Evolutionary conservation across 2,888 invertebrate genomes (phyloP).

Genomic region (Parnassius smintheus): DNA sequence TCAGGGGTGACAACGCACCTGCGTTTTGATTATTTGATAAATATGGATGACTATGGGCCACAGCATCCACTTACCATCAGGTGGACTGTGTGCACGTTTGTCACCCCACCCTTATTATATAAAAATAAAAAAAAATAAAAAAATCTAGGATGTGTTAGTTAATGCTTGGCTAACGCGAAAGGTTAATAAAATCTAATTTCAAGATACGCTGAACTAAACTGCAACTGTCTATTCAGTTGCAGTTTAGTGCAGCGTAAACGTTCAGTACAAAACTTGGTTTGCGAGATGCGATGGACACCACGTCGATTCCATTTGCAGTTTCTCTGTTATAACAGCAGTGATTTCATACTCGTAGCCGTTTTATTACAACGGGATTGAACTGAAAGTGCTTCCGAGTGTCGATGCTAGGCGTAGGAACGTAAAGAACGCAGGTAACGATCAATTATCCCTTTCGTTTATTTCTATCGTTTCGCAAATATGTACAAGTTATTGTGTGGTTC

Average conservation of each 20-base stretch:
- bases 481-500: too few species aligned
- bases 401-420: neutral
- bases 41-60: too few species aligned
- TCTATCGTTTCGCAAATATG: neutral
- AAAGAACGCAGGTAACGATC: constrained; percentile 12
- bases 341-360: constrained; percentile 44
- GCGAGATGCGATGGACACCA: constrained; percentile 40
- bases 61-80: too few species aligned
- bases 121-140: too few species aligned
- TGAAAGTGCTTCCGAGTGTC: constrained; percentile 15
- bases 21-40: too few species aligned
- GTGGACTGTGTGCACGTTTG: too few species aligned
- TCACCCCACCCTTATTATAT: too few species aligned
- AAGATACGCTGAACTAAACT: constrained; percentile 14
- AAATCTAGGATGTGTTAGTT: too few species aligned
- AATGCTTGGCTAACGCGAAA: neutral
- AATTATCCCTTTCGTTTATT: constrained; percentile 7
- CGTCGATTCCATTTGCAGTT: constrained; percentile 69
- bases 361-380: constrained; percentile 26
- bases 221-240: constrained; percentile 3
- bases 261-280: constrained; percentile 25
- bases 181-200: neutral
- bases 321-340: constrained; percentile 52
- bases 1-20: too few species aligned
- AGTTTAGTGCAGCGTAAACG: too few species aligned